Conservation (phyloP, 1,140 invertebrate genomes). For the Elysia chlorotica region DNA sequence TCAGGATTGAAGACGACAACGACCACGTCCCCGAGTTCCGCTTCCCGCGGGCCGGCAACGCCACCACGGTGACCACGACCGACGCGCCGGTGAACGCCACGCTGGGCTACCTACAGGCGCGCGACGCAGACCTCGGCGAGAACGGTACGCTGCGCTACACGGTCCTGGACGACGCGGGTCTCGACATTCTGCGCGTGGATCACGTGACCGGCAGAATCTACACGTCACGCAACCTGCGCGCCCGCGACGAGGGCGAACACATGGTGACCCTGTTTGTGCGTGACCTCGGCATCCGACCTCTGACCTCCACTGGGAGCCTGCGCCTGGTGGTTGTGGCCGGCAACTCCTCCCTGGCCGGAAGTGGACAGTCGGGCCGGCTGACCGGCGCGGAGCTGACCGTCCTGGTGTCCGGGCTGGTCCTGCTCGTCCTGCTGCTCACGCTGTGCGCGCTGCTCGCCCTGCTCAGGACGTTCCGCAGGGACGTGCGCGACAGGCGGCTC, state of each 20-base stretch:
- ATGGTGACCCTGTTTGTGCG: slow-evolving; percentile 12
- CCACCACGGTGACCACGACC: slow-evolving; percentile 10
- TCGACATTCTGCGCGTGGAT: slow-evolving; percentile 23
- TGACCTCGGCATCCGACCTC: slow-evolving; percentile 4
- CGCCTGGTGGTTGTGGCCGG: slow-evolving; percentile 19
- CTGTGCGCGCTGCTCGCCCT: slow-evolving; percentile 25
- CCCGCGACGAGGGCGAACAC: slow-evolving; percentile 18
- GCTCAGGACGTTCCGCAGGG: slow-evolving; percentile 20
- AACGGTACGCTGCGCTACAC: slow-evolving; percentile 23
- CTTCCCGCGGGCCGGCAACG: slow-evolving; percentile 1
- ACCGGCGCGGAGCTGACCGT: no score
- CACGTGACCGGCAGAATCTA: slow-evolving; percentile 9
- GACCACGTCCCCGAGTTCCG: slow-evolving; percentile 23
- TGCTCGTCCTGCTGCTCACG: no score
- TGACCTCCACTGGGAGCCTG: background rate
- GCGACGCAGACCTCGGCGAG: slow-evolving; percentile 18
- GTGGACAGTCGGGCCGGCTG: no score
- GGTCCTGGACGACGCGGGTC: background rate
- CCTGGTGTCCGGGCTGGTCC: no score
- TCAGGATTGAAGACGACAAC: slow-evolving; percentile 24
- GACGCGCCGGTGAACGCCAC: slow-evolving; percentile 7
- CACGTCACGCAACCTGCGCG: slow-evolving; percentile 5
- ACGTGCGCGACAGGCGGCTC: slow-evolving; percentile 7
- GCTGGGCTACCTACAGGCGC: slow-evolving; percentile 8
- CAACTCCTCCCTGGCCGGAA: slow-evolving; percentile 13